phyloP scores from a whole-genome alignment of 2,113 vertebrate genomes.

The Cygnus buccinator region DNA sequence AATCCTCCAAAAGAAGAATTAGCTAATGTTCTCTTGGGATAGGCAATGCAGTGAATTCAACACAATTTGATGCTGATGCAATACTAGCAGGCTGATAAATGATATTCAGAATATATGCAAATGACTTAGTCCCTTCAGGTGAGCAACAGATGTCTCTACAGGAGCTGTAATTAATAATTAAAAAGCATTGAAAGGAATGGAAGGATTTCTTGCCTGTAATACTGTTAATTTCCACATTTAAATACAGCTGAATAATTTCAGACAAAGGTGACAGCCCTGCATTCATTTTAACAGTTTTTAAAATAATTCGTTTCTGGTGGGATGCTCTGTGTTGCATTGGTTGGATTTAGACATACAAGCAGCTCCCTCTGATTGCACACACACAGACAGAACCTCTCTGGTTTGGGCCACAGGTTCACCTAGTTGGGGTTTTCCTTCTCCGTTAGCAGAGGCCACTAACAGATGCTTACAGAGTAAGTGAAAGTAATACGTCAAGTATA shows the following conservation, averaged over 20 bases:
- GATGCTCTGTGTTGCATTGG: neutral
- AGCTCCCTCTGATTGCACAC: neutral
- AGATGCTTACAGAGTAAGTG: neutral
- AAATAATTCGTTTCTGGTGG: neutral
- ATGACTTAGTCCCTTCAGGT: neutral
- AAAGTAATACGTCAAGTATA: neutral
- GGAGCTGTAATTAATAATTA: neutral
- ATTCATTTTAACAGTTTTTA: neutral
- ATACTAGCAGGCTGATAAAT: neutral
- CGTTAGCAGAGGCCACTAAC: neutral
- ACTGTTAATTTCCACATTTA: neutral
- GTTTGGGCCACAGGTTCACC: neutral
- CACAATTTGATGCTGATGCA: neutral
- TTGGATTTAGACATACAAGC: neutral
- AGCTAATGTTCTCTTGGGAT: neutral
- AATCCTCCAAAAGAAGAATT: neutral
- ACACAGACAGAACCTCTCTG: fast-evolving
- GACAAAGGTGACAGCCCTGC: neutral
- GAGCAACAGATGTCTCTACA: neutral
- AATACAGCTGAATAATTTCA: neutral
- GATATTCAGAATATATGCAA: neutral
- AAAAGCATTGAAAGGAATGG: neutral
- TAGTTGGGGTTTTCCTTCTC: neutral
- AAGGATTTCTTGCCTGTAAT: neutral
- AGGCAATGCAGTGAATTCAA: neutral